Conservation (phyloP, 2,888 invertebrate genomes). For the Mythimna loreyi region DNA sequence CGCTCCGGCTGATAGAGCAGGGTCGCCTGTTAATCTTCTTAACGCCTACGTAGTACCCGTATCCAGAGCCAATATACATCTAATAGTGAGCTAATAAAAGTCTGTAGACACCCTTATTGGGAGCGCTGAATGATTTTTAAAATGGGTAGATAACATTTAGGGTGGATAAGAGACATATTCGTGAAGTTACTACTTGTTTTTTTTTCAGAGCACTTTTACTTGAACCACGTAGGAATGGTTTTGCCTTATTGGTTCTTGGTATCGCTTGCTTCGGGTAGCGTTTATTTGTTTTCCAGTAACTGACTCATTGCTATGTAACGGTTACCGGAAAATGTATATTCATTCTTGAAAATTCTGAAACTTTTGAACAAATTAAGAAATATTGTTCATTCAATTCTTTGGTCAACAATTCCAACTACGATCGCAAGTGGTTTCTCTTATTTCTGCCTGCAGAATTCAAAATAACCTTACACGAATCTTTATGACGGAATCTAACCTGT, state of each 20-base stretch:
- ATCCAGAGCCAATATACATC: slow-evolving; percentile 57
- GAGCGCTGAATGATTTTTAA: slow-evolving; percentile 26
- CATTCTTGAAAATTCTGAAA: neutral
- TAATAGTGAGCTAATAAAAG: slow-evolving; percentile 61
- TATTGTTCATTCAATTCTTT: too few relatives aligned
- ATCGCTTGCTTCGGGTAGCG: too few relatives aligned
- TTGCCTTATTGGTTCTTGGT: neutral
- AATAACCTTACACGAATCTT: neutral
- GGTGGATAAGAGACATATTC: neutral
- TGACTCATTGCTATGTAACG: too few relatives aligned
- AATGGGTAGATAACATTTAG: neutral
- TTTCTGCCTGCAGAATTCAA: too few relatives aligned
- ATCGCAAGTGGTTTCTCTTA: too few relatives aligned
- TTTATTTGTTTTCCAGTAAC: too few relatives aligned
- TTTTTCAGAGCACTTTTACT: neutral
- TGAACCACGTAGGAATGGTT: neutral
- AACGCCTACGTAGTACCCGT: slow-evolving; percentile 49
- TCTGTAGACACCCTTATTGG: slow-evolving; percentile 46
- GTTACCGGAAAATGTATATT: neutral
- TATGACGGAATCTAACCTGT: neutral
- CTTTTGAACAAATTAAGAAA: too few relatives aligned
- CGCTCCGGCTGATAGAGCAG: slow-evolving; percentile 46
- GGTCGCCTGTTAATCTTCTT: slow-evolving; percentile 65
- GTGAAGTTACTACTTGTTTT: neutral
- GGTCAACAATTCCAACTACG: too few relatives aligned